Conservation (phyloP, 2,113 vertebrate genomes). For the Bubo bubo region DNA sequence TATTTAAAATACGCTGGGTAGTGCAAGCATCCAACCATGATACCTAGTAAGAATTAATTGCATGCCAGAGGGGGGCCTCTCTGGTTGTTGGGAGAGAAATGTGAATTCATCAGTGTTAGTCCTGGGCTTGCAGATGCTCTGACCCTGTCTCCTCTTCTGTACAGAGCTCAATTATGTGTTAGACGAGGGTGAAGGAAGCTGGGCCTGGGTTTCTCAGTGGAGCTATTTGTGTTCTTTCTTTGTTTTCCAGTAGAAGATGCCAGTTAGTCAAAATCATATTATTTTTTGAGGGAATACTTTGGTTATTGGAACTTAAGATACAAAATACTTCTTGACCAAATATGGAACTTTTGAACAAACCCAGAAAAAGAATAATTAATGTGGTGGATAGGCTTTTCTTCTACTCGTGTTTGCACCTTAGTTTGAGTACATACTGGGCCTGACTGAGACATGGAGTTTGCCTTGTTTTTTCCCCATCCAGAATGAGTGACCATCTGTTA, state of each 20-base stretch:
- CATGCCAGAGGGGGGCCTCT: not conserved
- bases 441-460: not conserved
- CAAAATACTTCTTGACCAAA: not conserved
- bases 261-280: not conserved
- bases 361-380: not conserved
- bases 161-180: not conserved
- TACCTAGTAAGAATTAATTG: not conserved
- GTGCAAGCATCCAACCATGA: not conserved
- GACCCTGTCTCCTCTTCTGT: not conserved
- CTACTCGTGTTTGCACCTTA: not conserved
- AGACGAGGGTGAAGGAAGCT: not conserved
- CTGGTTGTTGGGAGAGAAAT: not conserved
- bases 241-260: not conserved
- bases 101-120: not conserved
- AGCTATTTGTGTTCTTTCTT: not conserved
- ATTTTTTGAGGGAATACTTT: not conserved
- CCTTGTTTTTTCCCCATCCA: not conserved
- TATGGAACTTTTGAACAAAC: not conserved
- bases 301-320: not conserved
- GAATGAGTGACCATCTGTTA: not conserved
- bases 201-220: not conserved
- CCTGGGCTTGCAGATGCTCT: not conserved
- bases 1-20: not conserved
- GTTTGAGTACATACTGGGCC: not conserved
- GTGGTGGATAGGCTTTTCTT: not conserved